Evolutionary conservation across 2,888 invertebrate genomes (phyloP).

Genomic region (Julus scanicus): DNA sequence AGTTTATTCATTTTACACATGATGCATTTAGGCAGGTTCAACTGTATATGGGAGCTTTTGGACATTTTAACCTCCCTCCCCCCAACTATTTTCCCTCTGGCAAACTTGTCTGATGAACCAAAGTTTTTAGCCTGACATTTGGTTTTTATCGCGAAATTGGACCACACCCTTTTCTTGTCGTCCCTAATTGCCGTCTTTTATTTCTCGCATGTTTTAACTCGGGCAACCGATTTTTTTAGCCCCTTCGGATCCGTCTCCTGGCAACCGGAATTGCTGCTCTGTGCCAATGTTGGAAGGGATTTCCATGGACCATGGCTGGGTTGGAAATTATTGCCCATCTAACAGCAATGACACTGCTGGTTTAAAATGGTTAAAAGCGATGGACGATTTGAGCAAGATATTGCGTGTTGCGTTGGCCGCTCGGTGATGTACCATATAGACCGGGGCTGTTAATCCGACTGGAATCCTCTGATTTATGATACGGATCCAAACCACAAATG

Average conservation of each 20-base stretch:
- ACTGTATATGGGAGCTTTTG: neutral
- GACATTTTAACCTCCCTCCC: neutral
- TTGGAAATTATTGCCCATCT: constrained; percentile 15
- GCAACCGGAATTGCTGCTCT: constrained; percentile 3
- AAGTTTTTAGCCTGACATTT: constrained; percentile 23
- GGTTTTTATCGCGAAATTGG: constrained; percentile 23
- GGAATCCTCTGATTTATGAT: constrained; percentile 34
- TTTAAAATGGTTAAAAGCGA: constrained; percentile 35
- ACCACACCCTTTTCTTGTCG: constrained; percentile 42
- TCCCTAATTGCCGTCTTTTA: constrained; percentile 21
- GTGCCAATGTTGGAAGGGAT: neutral
- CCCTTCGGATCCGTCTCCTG: constrained; percentile 6
- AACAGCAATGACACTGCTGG: neutral
- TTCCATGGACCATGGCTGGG: neutral
- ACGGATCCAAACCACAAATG: constrained; percentile 21
- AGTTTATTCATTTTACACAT: too few relatives aligned
- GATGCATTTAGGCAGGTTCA: too few relatives aligned
- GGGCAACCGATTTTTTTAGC: constrained; percentile 2
- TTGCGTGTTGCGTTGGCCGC: neutral
- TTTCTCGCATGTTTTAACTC: constrained; percentile 20
- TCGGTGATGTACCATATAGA: neutral
- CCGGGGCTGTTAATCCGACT: neutral
- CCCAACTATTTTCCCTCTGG: neutral
- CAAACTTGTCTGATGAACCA: neutral
- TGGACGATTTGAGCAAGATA: neutral